Conservation (phyloP, 2,797 vertebrate species). For the Argyrosomus regius region DNA sequence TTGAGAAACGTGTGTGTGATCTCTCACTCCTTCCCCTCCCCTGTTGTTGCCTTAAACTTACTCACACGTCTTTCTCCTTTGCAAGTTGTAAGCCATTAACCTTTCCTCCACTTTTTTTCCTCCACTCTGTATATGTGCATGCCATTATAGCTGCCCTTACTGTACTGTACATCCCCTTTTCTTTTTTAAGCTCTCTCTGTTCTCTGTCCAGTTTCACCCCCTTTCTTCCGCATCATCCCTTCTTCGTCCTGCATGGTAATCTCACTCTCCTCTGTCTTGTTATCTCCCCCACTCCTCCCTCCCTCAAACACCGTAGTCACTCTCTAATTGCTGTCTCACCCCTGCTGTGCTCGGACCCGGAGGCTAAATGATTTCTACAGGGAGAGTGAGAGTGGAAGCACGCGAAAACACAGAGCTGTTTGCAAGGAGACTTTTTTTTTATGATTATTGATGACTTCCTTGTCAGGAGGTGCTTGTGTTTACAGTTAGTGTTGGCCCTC, state of each 20-base stretch:
- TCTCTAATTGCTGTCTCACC: conserved; percentile 83
- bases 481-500: conserved; percentile 52
- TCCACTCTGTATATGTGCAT: conserved; percentile 37
- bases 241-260: conserved; percentile 48
- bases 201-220: conserved; percentile 21
- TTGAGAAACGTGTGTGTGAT: conserved; percentile 63
- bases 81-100: conserved; percentile 78
- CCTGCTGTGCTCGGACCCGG: conserved; percentile 79
- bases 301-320: conserved; percentile 60
- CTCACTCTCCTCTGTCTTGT: conserved; percentile 57
- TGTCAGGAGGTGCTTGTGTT: conserved; percentile 70
- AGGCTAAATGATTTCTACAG: conserved; percentile 84
- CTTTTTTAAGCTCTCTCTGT: conserved; percentile 27
- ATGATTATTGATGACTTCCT: conserved; percentile 80
- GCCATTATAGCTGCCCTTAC: conserved; percentile 47
- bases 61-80: conserved; percentile 51
- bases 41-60: conserved; percentile 43
- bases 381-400: conserved; percentile 61
- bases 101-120: conserved; percentile 49
- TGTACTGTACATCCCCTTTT: conserved; percentile 7
- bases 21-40: conserved; percentile 41
- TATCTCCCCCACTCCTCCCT: conserved; percentile 47
- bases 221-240: conserved; percentile 28
- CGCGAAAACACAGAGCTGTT: conserved; percentile 67
- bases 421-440: conserved; percentile 46